phyloP scores from a whole-genome alignment of 2,113 vertebrate genomes.

The Andinoacara biseriatus region DNA sequence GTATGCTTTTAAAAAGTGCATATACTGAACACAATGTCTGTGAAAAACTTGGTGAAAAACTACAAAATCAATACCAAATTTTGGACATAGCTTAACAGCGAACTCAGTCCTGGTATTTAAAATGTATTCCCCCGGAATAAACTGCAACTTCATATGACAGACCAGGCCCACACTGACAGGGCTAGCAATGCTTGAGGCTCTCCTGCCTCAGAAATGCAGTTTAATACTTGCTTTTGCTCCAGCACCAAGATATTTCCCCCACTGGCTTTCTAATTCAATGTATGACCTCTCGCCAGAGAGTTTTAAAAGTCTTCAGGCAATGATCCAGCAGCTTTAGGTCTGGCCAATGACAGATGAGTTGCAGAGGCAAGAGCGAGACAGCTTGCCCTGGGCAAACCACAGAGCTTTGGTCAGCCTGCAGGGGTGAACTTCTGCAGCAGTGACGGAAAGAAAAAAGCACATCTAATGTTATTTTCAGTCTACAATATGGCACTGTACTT shows the following conservation, averaged over 20 bases:
- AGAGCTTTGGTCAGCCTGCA: slow-evolving; percentile 75
- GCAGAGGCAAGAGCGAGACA: slow-evolving; percentile 74
- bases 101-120: slow-evolving; percentile 43
- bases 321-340: slow-evolving; percentile 75
- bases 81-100: slow-evolving; percentile 18
- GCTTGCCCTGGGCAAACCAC: slow-evolving; percentile 76
- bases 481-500: slow-evolving; percentile 45
- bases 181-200: slow-evolving; percentile 58
- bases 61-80: slow-evolving; percentile 31
- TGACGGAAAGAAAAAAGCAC: slow-evolving; percentile 4
- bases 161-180: slow-evolving; percentile 46
- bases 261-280: slow-evolving; percentile 78
- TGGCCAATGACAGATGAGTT: slow-evolving; percentile 79
- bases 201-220: slow-evolving; percentile 71
- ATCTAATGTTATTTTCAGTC: slow-evolving; percentile 51
- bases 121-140: slow-evolving; percentile 41
- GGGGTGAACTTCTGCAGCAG: slow-evolving; percentile 67
- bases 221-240: slow-evolving; percentile 72
- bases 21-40: background rate
- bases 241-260: slow-evolving; percentile 69
- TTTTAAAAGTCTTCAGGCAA: slow-evolving; percentile 82
- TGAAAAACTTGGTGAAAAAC: background rate
- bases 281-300: slow-evolving; percentile 78
- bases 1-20: background rate
- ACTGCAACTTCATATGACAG: slow-evolving; percentile 38